Conservation (phyloP, 2,888 invertebrate species). For the Sinelater perroti region DNA sequence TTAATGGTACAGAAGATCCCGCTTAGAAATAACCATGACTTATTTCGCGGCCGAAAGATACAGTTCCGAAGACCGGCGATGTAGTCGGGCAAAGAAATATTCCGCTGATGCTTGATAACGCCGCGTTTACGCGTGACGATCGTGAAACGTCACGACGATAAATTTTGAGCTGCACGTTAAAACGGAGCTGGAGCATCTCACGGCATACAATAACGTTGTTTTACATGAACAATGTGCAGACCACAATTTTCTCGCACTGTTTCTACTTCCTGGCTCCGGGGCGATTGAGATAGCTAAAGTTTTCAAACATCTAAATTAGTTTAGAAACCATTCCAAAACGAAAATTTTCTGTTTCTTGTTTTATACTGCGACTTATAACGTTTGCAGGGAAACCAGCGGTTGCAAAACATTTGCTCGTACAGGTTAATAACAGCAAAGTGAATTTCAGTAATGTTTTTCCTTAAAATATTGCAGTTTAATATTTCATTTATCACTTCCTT, state of each 20-base stretch:
- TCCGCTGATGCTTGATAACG: conserved; percentile 40
- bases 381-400: too few species aligned
- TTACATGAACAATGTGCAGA: neutral
- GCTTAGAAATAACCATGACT: conserved; percentile 51
- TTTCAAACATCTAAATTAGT: conserved; percentile 1
- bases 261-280: neutral
- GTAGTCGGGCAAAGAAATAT: conserved; percentile 44
- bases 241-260: neutral
- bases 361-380: too few species aligned
- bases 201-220: conserved; percentile 11
- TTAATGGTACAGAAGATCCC: conserved; percentile 53
- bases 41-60: conserved; percentile 46
- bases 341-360: neutral
- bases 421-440: too few species aligned
- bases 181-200: conserved; percentile 8
- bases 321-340: neutral
- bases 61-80: conserved; percentile 46
- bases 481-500: too few species aligned
- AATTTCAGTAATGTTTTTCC: too few species aligned
- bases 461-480: too few species aligned
- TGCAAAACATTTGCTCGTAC: too few species aligned
- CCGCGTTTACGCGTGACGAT: conserved; percentile 37
- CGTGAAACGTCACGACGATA: conserved; percentile 27
- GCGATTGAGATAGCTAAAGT: neutral
- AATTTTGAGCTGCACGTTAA: conserved; percentile 22